A percentile compares a stretch with the other conserved stretches of the same genome.
These are phyloP conservation scores for Drosophila tanythrix DNA, from an alignment of 2,888 invertebrate genomes.

Conservation along the genomic window DNA sequence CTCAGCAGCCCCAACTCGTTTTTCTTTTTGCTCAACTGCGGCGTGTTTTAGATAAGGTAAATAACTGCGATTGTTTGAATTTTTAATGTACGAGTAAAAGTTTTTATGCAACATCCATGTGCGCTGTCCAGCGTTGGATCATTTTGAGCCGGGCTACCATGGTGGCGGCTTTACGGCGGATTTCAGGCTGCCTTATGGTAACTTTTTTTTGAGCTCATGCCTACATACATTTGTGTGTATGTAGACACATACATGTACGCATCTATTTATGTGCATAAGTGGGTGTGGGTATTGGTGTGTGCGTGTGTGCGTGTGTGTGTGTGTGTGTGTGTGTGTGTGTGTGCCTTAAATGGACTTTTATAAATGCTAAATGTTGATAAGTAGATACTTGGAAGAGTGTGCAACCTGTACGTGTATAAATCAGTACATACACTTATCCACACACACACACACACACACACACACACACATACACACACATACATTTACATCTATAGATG, in stretches of 20 bases:
- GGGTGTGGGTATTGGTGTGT: not conserved
- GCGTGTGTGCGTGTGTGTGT: not conserved
- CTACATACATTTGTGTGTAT: not conserved
- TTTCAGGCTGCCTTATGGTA: conserved; percentile 20
- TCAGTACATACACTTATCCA: not conserved
- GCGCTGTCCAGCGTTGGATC: conserved; percentile 24
- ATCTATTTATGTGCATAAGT: not conserved
- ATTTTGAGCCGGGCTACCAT: conserved; percentile 4
- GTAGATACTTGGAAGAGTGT: not conserved
- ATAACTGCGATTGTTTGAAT: conserved; percentile 75
- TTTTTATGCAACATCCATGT: conserved; percentile 57
- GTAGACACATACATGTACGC: not conserved
- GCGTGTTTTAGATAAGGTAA: conserved; percentile 79
- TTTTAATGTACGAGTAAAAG: conserved; percentile 67
- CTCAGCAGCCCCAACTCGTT: not conserved
- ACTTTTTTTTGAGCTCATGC: not conserved
- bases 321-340: not conserved
- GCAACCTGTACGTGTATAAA: not conserved
- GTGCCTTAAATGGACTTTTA: not conserved
- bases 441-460: not conserved
- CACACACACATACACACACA: not conserved
- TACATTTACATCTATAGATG: not conserved
- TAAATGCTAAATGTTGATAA: not conserved
- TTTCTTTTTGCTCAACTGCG: conserved; percentile 14
- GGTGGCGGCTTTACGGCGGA: conserved; percentile 5